Evolutionary conservation across 2,888 invertebrate species (phyloP).

Genomic region (Mellilla xanthometata): DNA sequence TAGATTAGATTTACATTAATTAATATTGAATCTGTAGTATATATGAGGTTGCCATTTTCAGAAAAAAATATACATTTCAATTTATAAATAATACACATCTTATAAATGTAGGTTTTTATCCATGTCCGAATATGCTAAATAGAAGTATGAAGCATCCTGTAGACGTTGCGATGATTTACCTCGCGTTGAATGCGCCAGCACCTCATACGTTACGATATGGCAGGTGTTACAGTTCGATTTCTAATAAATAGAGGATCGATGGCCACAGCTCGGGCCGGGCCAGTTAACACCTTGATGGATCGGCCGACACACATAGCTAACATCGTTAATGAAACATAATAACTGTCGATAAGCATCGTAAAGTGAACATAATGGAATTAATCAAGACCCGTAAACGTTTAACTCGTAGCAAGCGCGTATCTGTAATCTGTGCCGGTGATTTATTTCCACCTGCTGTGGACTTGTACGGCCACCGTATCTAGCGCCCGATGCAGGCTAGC

Average conservation of each 20-base stretch:
- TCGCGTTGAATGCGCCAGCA: conserved; percentile 57
- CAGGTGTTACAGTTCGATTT: conserved; percentile 65
- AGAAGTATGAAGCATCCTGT: no score
- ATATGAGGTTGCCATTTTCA: no score
- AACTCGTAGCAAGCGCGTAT: conserved; percentile 52
- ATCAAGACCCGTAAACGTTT: conserved; percentile 67
- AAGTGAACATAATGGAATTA: conserved; percentile 73
- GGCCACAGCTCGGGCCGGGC: conserved; percentile 61
- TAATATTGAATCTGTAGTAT: no score
- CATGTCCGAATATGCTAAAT: no score
- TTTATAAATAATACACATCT: no score
- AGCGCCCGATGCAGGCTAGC: conserved; percentile 20
- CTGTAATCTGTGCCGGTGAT: conserved; percentile 62
- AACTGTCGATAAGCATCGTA: conserved; percentile 77
- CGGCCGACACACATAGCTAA: conserved; percentile 74
- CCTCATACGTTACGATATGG: conserved; percentile 66
- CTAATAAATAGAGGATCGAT: conserved; percentile 58
- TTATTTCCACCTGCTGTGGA: conserved; percentile 69
- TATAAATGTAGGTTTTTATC: no score
- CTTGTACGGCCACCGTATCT: conserved; percentile 40
- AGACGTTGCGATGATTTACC: conserved; percentile 52
- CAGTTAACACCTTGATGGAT: conserved; percentile 81
- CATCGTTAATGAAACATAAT: conserved; percentile 81
- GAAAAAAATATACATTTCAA: no score
- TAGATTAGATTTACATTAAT: no score